A percentile compares a stretch with the other conserved stretches of the same genome.
Conservation (phyloP, 2,797 vertebrate species). For the Chromis chromis region DNA sequence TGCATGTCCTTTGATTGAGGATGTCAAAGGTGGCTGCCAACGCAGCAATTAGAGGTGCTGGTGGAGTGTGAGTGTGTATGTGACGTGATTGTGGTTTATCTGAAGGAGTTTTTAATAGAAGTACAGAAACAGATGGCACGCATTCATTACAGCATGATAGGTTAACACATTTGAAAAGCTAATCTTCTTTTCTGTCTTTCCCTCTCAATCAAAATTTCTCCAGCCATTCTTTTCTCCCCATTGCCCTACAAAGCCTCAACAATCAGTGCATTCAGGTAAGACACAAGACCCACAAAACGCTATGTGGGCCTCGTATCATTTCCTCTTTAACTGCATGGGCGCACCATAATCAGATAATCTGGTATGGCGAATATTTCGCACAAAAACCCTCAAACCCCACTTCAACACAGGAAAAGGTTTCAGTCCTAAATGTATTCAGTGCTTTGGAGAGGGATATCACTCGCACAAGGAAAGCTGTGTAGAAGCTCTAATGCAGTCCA, state of each 20-base stretch:
- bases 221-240: constrained; percentile 12
- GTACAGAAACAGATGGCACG: constrained; percentile 73
- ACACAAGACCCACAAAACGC: constrained; percentile 9
- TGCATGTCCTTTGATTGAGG: constrained; percentile 75
- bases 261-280: constrained; percentile 37
- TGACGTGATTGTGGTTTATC: constrained; percentile 61
- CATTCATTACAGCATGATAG: constrained; percentile 71
- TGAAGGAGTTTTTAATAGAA: constrained; percentile 76
- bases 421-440: constrained; percentile 39
- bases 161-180: constrained; percentile 72
- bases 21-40: constrained; percentile 77
- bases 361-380: constrained; percentile 11
- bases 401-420: constrained; percentile 47
- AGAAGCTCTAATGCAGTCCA: constrained; percentile 53
- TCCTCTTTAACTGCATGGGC: constrained; percentile 24
- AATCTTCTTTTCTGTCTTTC: constrained; percentile 37
- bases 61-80: constrained; percentile 53
- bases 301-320: constrained; percentile 17
- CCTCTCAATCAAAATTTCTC: constrained; percentile 55
- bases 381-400: constrained; percentile 41
- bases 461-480: constrained; percentile 40
- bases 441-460: constrained; percentile 42
- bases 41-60: constrained; percentile 75
- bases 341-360: constrained; percentile 41
- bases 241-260: constrained; percentile 23